Conservation (phyloP, 2,113 vertebrate genomes). For the Elachura formosa region DNA sequence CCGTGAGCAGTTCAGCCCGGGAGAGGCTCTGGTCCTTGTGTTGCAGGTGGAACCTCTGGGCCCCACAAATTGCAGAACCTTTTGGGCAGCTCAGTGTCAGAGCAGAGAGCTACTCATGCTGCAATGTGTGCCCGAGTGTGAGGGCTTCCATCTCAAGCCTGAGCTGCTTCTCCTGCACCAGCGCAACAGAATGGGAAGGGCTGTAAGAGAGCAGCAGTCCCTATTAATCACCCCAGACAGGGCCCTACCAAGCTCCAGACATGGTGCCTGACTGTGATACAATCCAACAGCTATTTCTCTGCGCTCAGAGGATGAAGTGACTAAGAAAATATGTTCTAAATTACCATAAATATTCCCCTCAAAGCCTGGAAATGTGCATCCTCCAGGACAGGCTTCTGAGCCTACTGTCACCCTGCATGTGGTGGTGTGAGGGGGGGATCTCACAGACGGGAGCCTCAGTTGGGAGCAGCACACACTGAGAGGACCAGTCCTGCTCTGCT, state of each 20-base stretch:
- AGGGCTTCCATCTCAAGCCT: background rate
- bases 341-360: background rate
- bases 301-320: background rate
- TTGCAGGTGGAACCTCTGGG: background rate
- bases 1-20: background rate
- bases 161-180: background rate
- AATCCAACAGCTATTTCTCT: background rate
- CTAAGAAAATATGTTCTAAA: background rate
- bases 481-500: background rate
- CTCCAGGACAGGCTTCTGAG: background rate
- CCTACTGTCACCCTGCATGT: background rate
- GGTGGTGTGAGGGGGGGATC: background rate
- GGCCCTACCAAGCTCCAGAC: background rate
- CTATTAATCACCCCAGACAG: background rate
- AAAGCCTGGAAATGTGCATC: background rate
- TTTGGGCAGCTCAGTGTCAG: background rate
- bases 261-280: background rate
- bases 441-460: background rate
- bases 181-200: background rate
- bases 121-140: accelerated
- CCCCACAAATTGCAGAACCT: background rate
- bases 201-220: background rate
- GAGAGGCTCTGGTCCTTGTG: background rate
- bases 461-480: background rate
- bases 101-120: background rate